Conservation (phyloP, 2,797 vertebrate genomes). For the Sebastolobus altivelis region DNA sequence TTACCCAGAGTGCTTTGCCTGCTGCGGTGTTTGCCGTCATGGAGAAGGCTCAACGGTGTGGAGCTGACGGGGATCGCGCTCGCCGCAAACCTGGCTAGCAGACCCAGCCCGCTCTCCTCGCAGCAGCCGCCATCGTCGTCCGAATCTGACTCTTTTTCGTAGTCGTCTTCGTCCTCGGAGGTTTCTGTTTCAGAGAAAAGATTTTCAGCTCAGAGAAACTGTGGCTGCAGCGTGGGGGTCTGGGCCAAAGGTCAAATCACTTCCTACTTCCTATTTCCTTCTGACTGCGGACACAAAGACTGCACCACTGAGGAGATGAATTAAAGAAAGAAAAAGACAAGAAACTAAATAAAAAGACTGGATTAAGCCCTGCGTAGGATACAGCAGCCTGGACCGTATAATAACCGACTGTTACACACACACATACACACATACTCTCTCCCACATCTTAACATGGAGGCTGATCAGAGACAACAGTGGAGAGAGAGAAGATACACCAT, state of each 20-base stretch:
- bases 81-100: conserved; percentile 94
- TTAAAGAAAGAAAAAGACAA: conserved; percentile 1
- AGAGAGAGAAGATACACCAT: conserved; percentile 25
- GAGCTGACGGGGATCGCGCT: conserved; percentile 90
- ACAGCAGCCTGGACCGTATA: conserved; percentile 12
- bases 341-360: conserved; percentile 4
- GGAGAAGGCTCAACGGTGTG: conserved; percentile 87
- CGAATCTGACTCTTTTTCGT: conserved; percentile 83
- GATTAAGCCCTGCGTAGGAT: neutral
- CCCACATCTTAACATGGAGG: neutral
- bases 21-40: conserved; percentile 92
- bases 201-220: conserved; percentile 44
- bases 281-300: conserved; percentile 14
- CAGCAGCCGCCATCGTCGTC: conserved; percentile 68
- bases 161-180: conserved; percentile 86
- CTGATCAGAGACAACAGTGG: conserved; percentile 33
- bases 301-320: neutral
- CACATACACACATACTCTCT: neutral
- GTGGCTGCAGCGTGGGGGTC: neutral
- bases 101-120: conserved; percentile 95
- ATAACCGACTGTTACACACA: conserved; percentile 11
- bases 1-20: conserved; percentile 92
- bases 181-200: conserved; percentile 77
- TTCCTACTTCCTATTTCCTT: conserved; percentile 24
- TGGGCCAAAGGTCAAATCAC: conserved; percentile 48